phyloP scores from a whole-genome alignment of 2,888 invertebrate species.

The Didymodactylos carnosus region DNA sequence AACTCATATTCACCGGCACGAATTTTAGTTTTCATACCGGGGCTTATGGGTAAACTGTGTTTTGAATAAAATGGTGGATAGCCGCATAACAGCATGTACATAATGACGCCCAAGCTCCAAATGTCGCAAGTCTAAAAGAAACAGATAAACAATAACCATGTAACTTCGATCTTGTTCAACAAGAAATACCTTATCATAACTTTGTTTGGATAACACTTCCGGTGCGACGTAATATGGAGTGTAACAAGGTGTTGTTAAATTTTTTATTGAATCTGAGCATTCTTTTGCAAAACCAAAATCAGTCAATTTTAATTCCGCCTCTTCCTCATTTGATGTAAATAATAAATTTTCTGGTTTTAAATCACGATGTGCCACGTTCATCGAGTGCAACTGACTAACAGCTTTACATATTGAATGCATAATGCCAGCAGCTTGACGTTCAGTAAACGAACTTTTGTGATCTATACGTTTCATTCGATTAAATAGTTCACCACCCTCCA shows the following conservation, averaged over 20 bases:
- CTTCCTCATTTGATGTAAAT: conserved; percentile 46
- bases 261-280: too few species aligned
- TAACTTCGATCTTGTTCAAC: too few species aligned
- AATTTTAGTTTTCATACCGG: conserved; percentile 93
- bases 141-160: too few species aligned
- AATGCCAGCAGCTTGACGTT: conserved; percentile 66
- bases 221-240: conserved; percentile 39
- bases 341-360: conserved; percentile 81
- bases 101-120: conserved; percentile 94
- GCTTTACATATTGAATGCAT: conserved; percentile 90
- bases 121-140: conserved; percentile 97
- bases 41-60: conserved; percentile 86
- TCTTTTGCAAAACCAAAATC: conserved; percentile 99
- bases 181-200: conserved; percentile 60
- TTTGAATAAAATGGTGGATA: conserved; percentile 95
- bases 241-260: conserved; percentile 19
- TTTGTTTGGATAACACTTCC: conserved; percentile 81
- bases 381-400: conserved; percentile 72
- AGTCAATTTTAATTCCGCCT: conserved; percentile 72
- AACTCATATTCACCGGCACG: conserved; percentile 89
- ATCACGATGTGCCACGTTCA: conserved; percentile 87
- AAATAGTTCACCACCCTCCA: conserved; percentile 8
- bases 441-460: background rate
- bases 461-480: background rate
- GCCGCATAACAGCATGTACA: conserved; percentile 65